Evolutionary conservation across 1,140 invertebrate species (phyloP).

Genomic region (Drosophila pandora): DNA sequence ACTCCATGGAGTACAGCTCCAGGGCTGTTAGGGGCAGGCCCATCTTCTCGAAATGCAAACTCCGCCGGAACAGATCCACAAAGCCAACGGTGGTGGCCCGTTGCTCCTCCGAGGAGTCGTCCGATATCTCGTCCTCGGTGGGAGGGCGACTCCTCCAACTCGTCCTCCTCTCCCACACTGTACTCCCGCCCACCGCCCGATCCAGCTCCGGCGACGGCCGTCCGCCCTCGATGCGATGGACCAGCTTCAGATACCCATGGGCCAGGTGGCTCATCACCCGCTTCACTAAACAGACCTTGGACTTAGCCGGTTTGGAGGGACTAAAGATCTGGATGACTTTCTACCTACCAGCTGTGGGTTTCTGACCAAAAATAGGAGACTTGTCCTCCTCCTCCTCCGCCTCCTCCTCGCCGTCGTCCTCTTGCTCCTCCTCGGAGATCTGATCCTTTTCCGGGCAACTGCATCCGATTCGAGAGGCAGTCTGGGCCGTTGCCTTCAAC

Average conservation of each 20-base stretch:
- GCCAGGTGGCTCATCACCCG: neutral
- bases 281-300: neutral
- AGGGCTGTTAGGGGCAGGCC: constrained; percentile 26
- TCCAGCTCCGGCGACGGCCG: too few species aligned
- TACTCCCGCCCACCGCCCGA: too few species aligned
- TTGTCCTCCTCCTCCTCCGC: neutral
- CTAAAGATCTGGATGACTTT: neutral
- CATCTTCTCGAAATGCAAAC: constrained; percentile 21
- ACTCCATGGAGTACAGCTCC: constrained; percentile 34
- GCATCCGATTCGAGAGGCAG: neutral
- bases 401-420: neutral
- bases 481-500: constrained; percentile 1
- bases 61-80: constrained; percentile 30
- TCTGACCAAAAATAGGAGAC: neutral
- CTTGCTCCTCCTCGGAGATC: neutral
- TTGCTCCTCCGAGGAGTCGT: neutral
- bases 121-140: neutral
- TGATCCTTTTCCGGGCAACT: neutral
- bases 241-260: neutral
- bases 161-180: too few species aligned
- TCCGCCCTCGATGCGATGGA: neutral
- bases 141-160: neutral
- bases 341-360: neutral
- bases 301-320: neutral
- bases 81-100: constrained; percentile 9